Evolutionary conservation across 2,888 invertebrate species (phyloP), one percentile per base, ranked within the genome.

Genomic region (Tridacna crocea): DNA sequence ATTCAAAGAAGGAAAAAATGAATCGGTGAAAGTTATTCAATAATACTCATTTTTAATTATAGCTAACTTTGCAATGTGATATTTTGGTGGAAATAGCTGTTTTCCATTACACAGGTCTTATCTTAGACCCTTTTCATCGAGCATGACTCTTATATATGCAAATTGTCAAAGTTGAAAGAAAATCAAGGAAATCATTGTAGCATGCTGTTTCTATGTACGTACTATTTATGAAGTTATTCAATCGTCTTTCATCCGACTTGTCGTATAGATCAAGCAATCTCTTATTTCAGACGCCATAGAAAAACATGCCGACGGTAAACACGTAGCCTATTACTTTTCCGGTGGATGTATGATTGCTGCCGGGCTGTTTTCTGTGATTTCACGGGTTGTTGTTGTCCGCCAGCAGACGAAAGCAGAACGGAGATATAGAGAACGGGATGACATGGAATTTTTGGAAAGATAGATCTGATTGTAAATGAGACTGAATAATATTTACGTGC

Each of bases 251-350:
- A 12, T 51, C 27, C 22, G 55, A 12, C 13, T 36, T 4, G 8
- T 4, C 8, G 8, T 4, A 2, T 36, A 36, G 36, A 36, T 36
- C 36, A 36, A 2, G 36, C 3, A 36, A 36, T 8, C 2, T 4
- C 36, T 36, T 27, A 51, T 55, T 75, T 65, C 77, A 77, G 77
- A 77, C 22, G 77, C 77, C 55, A 51, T 77, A 10, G 77, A 77
- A 22, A 63, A 70, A 26, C 47, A 58, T 22, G 24, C 46, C 0
- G 68, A 68, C 24, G 70, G 70, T 36, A 68, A 77, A n/a, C 68
- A 68, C 58, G 68, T 68, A 36, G 55, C 77, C 17, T 77, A 66
- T 46, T 77, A 77, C 22, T 77, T 77, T 61, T 46, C 77, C 17
- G 77, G 77, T 17, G 70, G 66, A 66, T 77, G 77, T 70, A 36